A percentile compares a stretch with the other conserved stretches of the same genome.
phyloP scores from a whole-genome alignment of 2,113 vertebrate genomes.

The Microtus ochrogaster region DNA sequence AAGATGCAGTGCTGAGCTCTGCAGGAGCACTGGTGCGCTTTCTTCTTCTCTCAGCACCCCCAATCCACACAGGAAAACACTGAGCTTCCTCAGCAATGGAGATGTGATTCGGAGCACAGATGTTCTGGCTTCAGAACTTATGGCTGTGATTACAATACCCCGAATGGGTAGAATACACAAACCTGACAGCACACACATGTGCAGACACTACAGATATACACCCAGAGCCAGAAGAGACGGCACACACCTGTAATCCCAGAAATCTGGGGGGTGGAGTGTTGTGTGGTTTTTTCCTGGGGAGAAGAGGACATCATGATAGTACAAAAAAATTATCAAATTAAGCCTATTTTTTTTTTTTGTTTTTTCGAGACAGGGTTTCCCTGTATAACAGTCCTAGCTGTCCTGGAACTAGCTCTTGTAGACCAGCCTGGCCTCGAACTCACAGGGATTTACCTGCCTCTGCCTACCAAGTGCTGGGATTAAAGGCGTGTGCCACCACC shows the following conservation, averaged over 20 bases:
- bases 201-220: background rate
- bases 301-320: too few relatives aligned
- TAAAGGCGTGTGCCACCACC: too few relatives aligned
- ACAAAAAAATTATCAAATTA: background rate
- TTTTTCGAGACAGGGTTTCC: too few relatives aligned
- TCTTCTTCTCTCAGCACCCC: background rate
- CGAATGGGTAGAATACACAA: background rate
- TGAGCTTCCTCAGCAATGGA: background rate
- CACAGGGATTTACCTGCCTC: too few relatives aligned
- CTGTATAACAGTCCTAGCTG: too few relatives aligned
- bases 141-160: background rate
- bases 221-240: background rate
- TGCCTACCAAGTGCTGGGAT: too few relatives aligned
- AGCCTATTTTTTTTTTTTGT: too few relatives aligned
- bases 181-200: background rate
- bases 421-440: too few relatives aligned
- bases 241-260: background rate
- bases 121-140: background rate
- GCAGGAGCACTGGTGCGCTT: background rate
- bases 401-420: too few relatives aligned
- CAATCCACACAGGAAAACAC: background rate
- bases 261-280: background rate
- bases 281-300: background rate
- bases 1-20: background rate
- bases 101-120: background rate